Percentiles rank a stretch among this genome's conserved stretches.
phyloP scores from a whole-genome alignment of 92 coral and sea anemone genomes.

The Palythoa grandiflora region DNA sequence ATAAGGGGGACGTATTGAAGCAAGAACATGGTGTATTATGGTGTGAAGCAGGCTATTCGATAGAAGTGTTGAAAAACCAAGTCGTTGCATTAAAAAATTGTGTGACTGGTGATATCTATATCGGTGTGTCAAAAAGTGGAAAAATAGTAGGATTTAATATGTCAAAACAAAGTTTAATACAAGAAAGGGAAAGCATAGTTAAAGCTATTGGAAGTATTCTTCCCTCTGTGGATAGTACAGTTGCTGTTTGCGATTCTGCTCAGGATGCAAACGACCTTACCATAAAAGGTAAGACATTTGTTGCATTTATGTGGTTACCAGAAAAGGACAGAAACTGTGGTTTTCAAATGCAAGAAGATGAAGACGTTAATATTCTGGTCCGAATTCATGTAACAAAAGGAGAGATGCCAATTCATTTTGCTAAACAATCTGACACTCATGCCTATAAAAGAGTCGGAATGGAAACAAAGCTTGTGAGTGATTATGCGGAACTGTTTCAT shows the following conservation, averaged over 20 bases:
- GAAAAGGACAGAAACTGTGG: not conserved
- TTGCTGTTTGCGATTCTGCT: conserved; percentile 62
- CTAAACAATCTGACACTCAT: conserved; percentile 66
- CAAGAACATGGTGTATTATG: conserved; percentile 49
- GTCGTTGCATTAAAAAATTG: conserved; percentile 79
- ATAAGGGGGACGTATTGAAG: conserved; percentile 56
- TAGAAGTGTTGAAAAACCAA: conserved; percentile 48
- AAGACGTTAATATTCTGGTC: conserved; percentile 42
- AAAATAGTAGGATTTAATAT: conserved; percentile 48
- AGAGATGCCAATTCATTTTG: conserved; percentile 54
- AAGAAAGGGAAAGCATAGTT: conserved; percentile 64
- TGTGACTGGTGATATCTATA: conserved; percentile 68
- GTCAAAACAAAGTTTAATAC: conserved; percentile 41
- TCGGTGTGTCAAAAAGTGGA: conserved; percentile 71
- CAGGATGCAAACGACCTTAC: conserved; percentile 54
- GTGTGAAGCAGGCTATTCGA: conserved; percentile 40
- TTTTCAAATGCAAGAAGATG: conserved; percentile 35
- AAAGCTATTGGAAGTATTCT: conserved; percentile 67
- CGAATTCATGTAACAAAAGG: conserved; percentile 80
- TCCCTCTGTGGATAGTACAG: conserved; percentile 58
- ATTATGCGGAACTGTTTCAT: conserved; percentile 67
- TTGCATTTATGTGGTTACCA: conserved; percentile 70
- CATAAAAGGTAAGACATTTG: conserved; percentile 59
- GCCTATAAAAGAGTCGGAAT: conserved; percentile 77
- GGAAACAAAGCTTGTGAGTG: conserved; percentile 72